Base-by-base conservation (phyloP, 64 coral and sea anemone genomes). In the Astreopora myriophthalma region DNA sequence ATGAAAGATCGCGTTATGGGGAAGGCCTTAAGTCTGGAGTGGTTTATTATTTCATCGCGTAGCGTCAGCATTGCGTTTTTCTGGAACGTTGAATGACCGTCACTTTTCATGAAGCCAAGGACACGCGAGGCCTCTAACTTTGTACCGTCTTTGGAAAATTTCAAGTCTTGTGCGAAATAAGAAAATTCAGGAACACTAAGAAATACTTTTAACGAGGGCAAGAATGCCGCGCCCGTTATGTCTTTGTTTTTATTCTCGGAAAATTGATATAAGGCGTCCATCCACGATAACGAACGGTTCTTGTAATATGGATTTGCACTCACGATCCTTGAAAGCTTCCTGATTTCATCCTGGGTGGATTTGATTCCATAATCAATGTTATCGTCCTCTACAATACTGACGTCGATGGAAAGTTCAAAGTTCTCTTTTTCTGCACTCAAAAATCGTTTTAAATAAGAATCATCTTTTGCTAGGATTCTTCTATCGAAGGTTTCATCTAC, bases 11-110 rank as follows among this genome's bases (percentile, higher is more conserved):
- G 69, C 16, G 87, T 37, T 3, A 90, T 86, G 7, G 93, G 87
- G 60, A 85, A 95, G 7, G 87, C 87, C 25, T 73, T 52, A 4
- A 95, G 79, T 39, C 69, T 72, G 7, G 93, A 90, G 22, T 30
- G 74, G 1, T 73, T 37, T 11, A 62, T 61, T 9, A 95, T 48
- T 36, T 95, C 87, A 19, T 90, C 52, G 0, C 93, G 77, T 0
- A 95, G 60, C 17, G 87, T 74, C 24, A 90, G 67, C 93, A 95
- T 95, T 5, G 87, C 87, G 42, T 76, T 61, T 34, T 88, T 82
- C 48, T 85, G 87, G 24, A 69, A 82, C 17, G 75, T 95, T 5
- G 93, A 85, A 30, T 75, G 75, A 39, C 38, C 40, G 80, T 49
- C 44, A n/a, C 25, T 34, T 48, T 95, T 95, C 30, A 84, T 95